Evolutionary conservation across 2,888 invertebrate species (phyloP), one percentile per base, ranked within the genome.

Genomic region (Heterodera filipjevi): DNA sequence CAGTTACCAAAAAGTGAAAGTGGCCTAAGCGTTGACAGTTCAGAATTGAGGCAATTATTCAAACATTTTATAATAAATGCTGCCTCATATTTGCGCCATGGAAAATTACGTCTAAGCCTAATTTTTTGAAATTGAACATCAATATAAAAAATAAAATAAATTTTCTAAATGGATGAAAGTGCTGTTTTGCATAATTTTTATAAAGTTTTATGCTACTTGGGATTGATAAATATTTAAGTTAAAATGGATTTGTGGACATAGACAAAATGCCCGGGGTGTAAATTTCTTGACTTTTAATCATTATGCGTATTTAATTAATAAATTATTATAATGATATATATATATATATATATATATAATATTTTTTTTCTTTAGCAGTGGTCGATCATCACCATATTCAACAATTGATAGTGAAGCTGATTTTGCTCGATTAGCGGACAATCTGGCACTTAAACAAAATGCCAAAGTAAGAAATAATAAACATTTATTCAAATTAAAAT

Each of bases 1-100:
- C 94, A 95, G 90, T 93, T 94, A 87, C 96, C 95, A 0, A 82
- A 82, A 71, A 85, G 85, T 78, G 86, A 85, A 66, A 87, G 85
- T 35, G 84, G 80, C 3, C 82, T 82, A 22, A 86, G 86, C 0
- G 83, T 88, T 27, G 86, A 83, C 32, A 87, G 87, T 66, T 86
- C 87, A 0, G 75, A 75, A 44, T 53, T 75, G 66, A 75, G 75
- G 75, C 59, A 32, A 68, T 68, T 16, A 33, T 22, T 68, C 33
- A 22, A 8, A 14, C 16, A 68, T 33, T 8, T 3, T 33, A 35
- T 12, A 35, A 8, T 27, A 32, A 66, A 32, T 1, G n/a, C n/a
- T n/a, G n/a, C n/a, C n/a, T n/a, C n/a, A n/a, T n/a, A n/a, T n/a
- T n/a, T n/a, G n/a, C n/a, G n/a, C n/a, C n/a, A n/a, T n/a, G n/a